Percentiles rank a stretch among this genome's conserved stretches.
Evolutionary conservation across 1,140 invertebrate species (phyloP).

Genomic region (Archegozetes longisetosus): DNA sequence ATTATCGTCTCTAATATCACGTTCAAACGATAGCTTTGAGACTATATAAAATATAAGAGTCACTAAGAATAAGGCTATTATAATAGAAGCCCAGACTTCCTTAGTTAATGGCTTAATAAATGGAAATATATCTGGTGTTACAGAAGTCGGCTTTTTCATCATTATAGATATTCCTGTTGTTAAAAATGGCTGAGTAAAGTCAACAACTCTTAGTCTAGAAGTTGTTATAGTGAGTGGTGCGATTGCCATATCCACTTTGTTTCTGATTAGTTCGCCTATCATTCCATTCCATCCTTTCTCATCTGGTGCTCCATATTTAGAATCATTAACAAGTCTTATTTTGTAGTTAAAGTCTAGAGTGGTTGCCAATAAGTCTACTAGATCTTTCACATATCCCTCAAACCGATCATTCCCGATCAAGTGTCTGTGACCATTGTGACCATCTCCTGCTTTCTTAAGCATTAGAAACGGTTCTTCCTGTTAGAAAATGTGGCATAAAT

Average conservation of each 20-base stretch:
- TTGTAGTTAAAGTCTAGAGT: background rate
- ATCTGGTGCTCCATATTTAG: background rate
- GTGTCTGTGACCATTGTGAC: too few relatives aligned
- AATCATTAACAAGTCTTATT: background rate
- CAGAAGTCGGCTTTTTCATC: background rate
- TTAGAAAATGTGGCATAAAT: too few relatives aligned
- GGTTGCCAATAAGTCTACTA: background rate
- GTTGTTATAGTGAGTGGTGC: background rate
- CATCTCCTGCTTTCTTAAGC: constrained; percentile 24
- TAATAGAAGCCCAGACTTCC: constrained; percentile 87
- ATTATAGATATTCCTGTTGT: background rate
- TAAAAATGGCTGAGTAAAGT: background rate
- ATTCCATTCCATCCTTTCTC: background rate
- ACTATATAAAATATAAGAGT: constrained; percentile 79
- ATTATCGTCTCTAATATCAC: constrained; percentile 56
- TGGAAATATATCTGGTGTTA: background rate
- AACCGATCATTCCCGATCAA: background rate
- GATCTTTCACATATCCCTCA: background rate
- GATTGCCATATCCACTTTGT: background rate
- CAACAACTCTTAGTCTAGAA: background rate
- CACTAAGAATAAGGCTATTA: constrained; percentile 78
- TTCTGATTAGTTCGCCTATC: background rate
- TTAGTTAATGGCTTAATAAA: constrained; percentile 23
- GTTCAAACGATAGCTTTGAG: constrained; percentile 38
- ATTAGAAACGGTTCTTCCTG: constrained; percentile 17